These are phyloP conservation scores for Drosophila birchii DNA, from an alignment of 2,888 invertebrate genomes.

Conservation along the genomic window DNA sequence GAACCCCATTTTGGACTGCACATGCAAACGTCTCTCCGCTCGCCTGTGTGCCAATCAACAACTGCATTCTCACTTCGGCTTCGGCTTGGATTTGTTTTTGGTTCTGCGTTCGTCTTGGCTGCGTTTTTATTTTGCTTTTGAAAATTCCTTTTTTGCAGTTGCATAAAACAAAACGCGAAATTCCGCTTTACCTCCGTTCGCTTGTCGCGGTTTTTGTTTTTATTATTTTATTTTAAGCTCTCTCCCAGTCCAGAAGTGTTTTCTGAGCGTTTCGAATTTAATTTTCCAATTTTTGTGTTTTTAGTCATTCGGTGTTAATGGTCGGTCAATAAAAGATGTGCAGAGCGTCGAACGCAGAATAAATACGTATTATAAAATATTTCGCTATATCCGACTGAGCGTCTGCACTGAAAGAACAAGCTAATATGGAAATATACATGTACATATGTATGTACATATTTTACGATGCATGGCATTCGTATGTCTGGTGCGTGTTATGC, in stretches of 20 bases:
- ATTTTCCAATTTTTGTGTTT: conserved; percentile 22
- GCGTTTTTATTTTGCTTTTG: conserved; percentile 53
- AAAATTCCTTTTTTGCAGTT: conserved; percentile 67
- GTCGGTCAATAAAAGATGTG: conserved; percentile 9
- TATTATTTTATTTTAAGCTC: conserved; percentile 15
- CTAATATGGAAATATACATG: no score
- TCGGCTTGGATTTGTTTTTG: conserved; percentile 71
- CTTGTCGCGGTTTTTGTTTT: conserved; percentile 20
- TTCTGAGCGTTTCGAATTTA: conserved; percentile 16
- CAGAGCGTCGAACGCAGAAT: conserved; percentile 16
- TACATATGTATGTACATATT: not conserved
- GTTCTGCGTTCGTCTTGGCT: conserved; percentile 73
- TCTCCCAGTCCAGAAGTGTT: conserved; percentile 26
- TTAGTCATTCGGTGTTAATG: conserved; percentile 42
- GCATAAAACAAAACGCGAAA: conserved; percentile 71
- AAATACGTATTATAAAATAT: conserved; percentile 33
- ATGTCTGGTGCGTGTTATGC: conserved; percentile 71
- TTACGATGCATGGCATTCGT: conserved; percentile 12
- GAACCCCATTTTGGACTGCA: conserved; percentile 53
- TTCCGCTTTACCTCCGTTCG: conserved; percentile 32
- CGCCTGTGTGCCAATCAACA: not conserved
- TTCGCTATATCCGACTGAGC: conserved; percentile 20
- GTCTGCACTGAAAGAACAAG: not conserved
- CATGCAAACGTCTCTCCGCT: conserved; percentile 15
- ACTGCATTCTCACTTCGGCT: conserved; percentile 14